Conservation (phyloP, 1,140 invertebrate genomes). For the Heliconius melpomene region DNA sequence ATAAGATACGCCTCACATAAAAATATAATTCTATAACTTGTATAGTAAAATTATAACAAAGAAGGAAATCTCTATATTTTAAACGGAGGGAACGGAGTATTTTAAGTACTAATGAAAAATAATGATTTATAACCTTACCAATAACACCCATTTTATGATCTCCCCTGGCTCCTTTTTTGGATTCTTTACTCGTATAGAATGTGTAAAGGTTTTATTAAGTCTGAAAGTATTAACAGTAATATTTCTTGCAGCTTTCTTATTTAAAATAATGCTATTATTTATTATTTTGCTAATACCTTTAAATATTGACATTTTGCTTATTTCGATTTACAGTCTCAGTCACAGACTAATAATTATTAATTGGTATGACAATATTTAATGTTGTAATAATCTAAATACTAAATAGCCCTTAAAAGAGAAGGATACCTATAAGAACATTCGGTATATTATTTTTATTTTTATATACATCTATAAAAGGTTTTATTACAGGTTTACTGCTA, state of each 20-base stretch:
- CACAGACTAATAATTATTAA: neutral
- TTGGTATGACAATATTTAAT: too few relatives aligned
- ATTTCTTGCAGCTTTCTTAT: constrained; percentile 34
- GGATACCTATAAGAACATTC: too few relatives aligned
- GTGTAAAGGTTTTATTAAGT: constrained; percentile 45
- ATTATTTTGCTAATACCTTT: constrained; percentile 21
- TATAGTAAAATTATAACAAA: neutral
- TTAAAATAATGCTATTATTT: constrained; percentile 17
- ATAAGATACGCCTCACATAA: neutral
- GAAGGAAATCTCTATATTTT: neutral
- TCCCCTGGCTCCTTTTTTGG: constrained; percentile 59
- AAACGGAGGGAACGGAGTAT: too few relatives aligned
- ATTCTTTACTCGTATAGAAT: constrained; percentile 49
- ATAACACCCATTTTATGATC: constrained; percentile 68
- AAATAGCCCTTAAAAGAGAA: too few relatives aligned
- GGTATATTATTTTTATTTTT: too few relatives aligned
- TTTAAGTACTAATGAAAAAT: neutral
- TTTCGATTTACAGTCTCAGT: neutral
- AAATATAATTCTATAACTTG: too few relatives aligned
- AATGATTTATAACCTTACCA: constrained; percentile 50
- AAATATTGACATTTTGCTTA: constrained; percentile 26
- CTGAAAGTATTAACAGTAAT: constrained; percentile 47
- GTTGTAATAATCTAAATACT: too few relatives aligned
- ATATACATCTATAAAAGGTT: too few relatives aligned
- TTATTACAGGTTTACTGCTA: too few relatives aligned